phyloP scores from a whole-genome alignment of 2,888 invertebrate species.

The Ochlodes sylvanus region DNA sequence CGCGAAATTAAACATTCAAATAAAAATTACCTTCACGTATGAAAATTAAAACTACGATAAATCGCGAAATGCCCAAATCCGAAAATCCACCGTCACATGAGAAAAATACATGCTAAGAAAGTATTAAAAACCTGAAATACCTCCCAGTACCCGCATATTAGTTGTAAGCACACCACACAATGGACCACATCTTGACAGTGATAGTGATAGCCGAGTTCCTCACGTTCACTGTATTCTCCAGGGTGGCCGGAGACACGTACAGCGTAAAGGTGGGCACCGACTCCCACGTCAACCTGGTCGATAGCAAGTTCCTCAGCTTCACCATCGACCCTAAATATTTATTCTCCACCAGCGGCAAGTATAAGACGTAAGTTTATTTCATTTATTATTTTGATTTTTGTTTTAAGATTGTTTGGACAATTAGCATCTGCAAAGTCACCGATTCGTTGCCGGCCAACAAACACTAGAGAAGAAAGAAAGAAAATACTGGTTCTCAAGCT shows the following conservation, averaged over 20 bases:
- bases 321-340: conserved; percentile 89
- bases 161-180: conserved; percentile 33
- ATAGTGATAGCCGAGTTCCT: conserved; percentile 31
- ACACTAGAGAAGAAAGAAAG: too few species aligned
- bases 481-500: too few species aligned
- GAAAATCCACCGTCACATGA: conserved; percentile 46
- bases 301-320: conserved; percentile 89
- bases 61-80: conserved; percentile 33
- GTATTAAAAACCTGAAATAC: conserved; percentile 39
- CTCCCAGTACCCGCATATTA: conserved; percentile 17
- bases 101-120: conserved; percentile 45
- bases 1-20: too few species aligned
- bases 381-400: too few species aligned
- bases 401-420: too few species aligned
- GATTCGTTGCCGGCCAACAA: too few species aligned
- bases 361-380: conserved; percentile 48
- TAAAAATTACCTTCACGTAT: too few species aligned
- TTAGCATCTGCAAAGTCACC: too few species aligned
- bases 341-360: conserved; percentile 66
- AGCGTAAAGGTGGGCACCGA: conserved; percentile 86
- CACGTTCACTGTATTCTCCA: conserved; percentile 38
- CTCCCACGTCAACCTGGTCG: conserved; percentile 86
- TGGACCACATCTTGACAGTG: conserved; percentile 32
- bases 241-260: conserved; percentile 70
- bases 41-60: too few species aligned